These are phyloP conservation scores for Tinea pellionella DNA, from an alignment of 2,888 invertebrate species.

Conservation along the genomic window DNA sequence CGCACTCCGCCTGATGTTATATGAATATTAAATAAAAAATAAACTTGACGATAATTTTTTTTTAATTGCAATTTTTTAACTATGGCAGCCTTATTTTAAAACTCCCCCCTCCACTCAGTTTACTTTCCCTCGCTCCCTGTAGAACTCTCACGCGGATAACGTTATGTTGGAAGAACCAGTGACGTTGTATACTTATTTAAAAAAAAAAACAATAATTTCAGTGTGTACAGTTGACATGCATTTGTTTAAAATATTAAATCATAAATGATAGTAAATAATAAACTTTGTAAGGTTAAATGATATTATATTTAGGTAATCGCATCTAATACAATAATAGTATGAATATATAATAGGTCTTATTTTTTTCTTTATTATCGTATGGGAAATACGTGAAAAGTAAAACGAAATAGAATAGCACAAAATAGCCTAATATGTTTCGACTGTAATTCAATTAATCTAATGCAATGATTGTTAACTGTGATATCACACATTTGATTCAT, in stretches of 20 bases:
- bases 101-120: neutral
- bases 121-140: neutral
- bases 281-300: too few species aligned
- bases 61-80: too few species aligned
- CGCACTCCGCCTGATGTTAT: too few species aligned
- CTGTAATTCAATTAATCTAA: conserved; percentile 35
- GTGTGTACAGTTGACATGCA: too few species aligned
- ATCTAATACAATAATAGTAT: too few species aligned
- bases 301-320: too few species aligned
- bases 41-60: too few species aligned
- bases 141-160: neutral
- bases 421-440: neutral
- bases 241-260: too few species aligned
- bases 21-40: too few species aligned
- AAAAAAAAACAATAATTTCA: neutral
- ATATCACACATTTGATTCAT: neutral
- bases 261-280: too few species aligned
- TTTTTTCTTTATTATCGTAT: neutral
- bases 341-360: too few species aligned
- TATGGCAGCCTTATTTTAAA: neutral
- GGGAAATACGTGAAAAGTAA: neutral
- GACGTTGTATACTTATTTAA: neutral
- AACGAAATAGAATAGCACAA: neutral
- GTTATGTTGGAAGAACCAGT: neutral
- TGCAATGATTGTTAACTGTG: conserved; percentile 23